Conservation (phyloP, 2,888 invertebrate genomes). For the Lobophora halterata region DNA sequence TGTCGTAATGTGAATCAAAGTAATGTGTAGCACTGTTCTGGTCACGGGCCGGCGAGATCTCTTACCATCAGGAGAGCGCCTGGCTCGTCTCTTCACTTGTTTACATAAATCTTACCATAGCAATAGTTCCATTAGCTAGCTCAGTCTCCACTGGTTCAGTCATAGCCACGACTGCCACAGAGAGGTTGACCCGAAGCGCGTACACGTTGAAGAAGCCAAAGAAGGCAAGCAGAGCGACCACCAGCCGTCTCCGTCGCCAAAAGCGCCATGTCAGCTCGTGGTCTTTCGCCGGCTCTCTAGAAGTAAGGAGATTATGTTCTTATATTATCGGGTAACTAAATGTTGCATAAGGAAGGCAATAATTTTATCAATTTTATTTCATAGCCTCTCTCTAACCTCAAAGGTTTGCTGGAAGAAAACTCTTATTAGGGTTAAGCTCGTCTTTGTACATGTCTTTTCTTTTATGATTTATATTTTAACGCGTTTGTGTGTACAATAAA, state of each 20-base stretch:
- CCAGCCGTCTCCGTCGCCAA: slow-evolving; percentile 87
- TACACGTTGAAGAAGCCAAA: slow-evolving; percentile 93
- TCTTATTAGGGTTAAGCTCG: too few relatives aligned
- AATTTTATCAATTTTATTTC: too few relatives aligned
- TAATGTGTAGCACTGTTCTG: too few relatives aligned
- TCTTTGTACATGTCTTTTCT: too few relatives aligned
- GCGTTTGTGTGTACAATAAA: too few relatives aligned
- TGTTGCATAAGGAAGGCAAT: neutral
- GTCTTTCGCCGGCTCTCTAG: slow-evolving; percentile 58
- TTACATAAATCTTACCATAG: slow-evolving; percentile 75
- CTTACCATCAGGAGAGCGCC: too few relatives aligned
- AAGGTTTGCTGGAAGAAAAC: too few relatives aligned
- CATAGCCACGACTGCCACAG: slow-evolving; percentile 97
- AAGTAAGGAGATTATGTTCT: slow-evolving; percentile 2
- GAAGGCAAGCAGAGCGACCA: slow-evolving; percentile 89
- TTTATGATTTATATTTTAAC: too few relatives aligned
- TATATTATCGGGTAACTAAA: neutral
- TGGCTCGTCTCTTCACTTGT: too few relatives aligned
- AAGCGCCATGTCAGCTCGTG: slow-evolving; percentile 82
- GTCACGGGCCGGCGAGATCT: too few relatives aligned
- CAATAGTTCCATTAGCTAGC: slow-evolving; percentile 83
- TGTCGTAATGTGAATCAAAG: too few relatives aligned
- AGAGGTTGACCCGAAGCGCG: slow-evolving; percentile 91
- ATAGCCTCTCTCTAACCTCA: too few relatives aligned
- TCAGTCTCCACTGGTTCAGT: slow-evolving; percentile 84